Conservation (phyloP, 2,888 invertebrate species). For the Acheta domesticus region DNA sequence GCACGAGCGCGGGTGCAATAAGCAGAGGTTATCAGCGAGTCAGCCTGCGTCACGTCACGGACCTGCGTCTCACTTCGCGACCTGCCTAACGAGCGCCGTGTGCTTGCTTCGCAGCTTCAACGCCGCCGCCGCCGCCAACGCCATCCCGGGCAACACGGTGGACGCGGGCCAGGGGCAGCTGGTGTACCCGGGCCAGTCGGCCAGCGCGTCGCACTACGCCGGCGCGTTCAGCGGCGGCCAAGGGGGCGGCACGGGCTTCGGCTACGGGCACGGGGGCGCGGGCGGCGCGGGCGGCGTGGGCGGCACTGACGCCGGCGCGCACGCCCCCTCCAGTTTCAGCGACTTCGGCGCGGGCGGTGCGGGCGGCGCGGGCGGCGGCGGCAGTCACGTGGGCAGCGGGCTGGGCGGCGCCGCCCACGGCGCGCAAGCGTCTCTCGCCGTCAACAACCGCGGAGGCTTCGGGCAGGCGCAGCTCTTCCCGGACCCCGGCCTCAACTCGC, state of each 20-base stretch:
- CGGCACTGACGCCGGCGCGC: background rate
- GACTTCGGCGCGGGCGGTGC: background rate
- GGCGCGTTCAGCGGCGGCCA: background rate
- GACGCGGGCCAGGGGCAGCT: no score
- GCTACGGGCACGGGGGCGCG: background rate
- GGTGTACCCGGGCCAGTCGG: no score
- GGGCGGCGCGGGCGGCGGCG: background rate
- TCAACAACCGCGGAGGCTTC: slow-evolving; percentile 29
- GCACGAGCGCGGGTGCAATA: no score
- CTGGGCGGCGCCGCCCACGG: background rate
- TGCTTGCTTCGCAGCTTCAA: no score
- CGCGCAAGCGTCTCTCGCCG: slow-evolving; percentile 18
- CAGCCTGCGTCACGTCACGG: no score
- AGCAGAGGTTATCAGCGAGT: no score
- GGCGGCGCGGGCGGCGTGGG: background rate
- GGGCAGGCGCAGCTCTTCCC: slow-evolving; percentile 30
- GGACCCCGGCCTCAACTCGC: slow-evolving; percentile 25
- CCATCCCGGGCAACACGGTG: no score
- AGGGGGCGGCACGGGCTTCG: background rate
- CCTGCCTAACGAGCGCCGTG: no score
- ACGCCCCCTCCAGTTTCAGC: no score
- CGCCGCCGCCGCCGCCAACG: no score
- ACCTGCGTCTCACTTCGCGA: no score
- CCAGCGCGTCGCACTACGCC: no score
- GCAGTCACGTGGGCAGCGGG: background rate